Conservation (phyloP, 2,888 invertebrate genomes). For the Pristionchus arcanus region DNA sequence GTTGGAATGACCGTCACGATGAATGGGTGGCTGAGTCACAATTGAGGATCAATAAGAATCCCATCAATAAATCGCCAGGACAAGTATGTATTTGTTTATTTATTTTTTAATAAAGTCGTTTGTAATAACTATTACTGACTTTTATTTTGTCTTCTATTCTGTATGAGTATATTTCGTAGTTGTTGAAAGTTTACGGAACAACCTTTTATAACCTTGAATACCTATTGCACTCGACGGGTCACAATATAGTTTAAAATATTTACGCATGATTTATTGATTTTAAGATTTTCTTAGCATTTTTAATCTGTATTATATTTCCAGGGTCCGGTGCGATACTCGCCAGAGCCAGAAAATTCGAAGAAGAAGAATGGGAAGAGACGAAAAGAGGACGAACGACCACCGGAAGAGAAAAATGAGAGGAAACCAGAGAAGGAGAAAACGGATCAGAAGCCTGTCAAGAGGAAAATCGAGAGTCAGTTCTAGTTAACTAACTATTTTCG, state of each 20-base stretch:
- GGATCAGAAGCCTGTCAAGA: conserved; percentile 25
- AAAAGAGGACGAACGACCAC: background rate
- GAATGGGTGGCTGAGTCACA: conserved; percentile 51
- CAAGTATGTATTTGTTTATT: background rate
- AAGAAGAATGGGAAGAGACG: conserved; percentile 40
- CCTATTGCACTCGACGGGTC: too few species aligned
- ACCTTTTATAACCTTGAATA: background rate
- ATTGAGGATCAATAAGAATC: conserved; percentile 34
- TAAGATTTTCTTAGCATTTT: background rate
- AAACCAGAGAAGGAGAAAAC: background rate
- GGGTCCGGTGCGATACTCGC: conserved; percentile 43
- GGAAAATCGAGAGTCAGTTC: conserved; percentile 46
- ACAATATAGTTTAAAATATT: background rate
- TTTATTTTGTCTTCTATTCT: background rate
- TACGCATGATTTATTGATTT: background rate
- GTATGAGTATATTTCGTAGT: too few species aligned
- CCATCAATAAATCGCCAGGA: background rate
- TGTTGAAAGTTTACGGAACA: background rate
- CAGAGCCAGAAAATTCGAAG: conserved; percentile 39
- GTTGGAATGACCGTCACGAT: conserved; percentile 49
- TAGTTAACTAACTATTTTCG: background rate
- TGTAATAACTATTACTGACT: background rate
- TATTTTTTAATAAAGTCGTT: background rate
- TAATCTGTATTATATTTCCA: background rate
- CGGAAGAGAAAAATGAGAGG: background rate